These are phyloP conservation scores for Erebia aethiops DNA, from an alignment of 2,888 invertebrate genomes.

Conservation along the genomic window DNA sequence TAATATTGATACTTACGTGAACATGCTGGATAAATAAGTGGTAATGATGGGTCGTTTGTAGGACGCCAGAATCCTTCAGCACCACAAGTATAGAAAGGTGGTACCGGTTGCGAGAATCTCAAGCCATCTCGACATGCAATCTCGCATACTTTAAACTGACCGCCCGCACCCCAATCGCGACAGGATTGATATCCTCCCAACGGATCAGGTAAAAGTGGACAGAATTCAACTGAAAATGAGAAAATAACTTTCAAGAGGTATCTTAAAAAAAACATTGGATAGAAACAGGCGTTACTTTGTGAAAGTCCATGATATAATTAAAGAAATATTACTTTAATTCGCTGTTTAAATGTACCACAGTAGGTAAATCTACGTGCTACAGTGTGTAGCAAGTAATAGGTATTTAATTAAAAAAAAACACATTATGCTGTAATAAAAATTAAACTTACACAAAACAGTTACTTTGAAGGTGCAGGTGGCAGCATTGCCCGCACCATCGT, in stretches of 20 bases:
- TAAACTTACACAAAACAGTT: constrained; percentile 90
- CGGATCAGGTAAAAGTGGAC: constrained; percentile 94
- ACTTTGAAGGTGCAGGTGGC: constrained; percentile 96
- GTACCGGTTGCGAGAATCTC: constrained; percentile 95
- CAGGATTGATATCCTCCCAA: constrained; percentile 95
- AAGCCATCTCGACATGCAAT: constrained; percentile 93
- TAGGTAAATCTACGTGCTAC: too few relatives aligned
- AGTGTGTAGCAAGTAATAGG: too few relatives aligned
- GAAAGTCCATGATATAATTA: too few relatives aligned
- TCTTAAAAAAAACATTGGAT: neutral
- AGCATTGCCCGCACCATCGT: constrained; percentile 95
- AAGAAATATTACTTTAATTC: too few relatives aligned
- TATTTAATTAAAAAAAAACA: too few relatives aligned
- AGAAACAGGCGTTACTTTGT: too few relatives aligned
- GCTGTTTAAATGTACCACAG: too few relatives aligned
- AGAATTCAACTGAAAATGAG: constrained; percentile 90
- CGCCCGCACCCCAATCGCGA: constrained; percentile 98
- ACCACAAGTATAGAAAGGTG: constrained; percentile 98
- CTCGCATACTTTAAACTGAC: constrained; percentile 97
- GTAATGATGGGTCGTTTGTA: constrained; percentile 89
- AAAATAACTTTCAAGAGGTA: neutral
- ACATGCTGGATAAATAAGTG: constrained; percentile 95
- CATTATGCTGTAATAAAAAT: neutral
- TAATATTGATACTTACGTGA: constrained; percentile 86
- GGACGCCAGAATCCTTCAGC: constrained; percentile 99